Evolutionary conservation across 2,113 vertebrate genomes (phyloP).

Genomic region (Choloepus hoffmanni): DNA sequence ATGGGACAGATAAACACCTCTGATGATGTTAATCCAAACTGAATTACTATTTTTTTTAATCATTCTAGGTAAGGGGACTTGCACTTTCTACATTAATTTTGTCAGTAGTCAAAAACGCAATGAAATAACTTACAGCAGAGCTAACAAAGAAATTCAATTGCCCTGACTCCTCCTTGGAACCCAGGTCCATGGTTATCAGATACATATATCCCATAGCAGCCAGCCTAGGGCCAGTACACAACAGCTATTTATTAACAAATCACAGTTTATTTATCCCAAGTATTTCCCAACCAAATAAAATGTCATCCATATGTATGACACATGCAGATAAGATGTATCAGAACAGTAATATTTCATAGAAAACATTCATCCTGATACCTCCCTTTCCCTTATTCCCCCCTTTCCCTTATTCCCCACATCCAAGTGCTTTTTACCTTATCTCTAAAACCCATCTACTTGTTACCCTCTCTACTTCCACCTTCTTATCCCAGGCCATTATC

Average conservation of each 20-base stretch:
- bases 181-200: neutral
- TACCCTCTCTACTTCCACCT: neutral
- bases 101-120: neutral
- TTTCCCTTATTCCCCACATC: neutral
- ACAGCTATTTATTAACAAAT: neutral
- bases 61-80: neutral
- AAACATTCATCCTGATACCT: neutral
- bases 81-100: neutral
- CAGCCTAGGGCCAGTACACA: neutral
- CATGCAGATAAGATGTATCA: neutral
- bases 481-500: neutral
- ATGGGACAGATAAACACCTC: neutral
- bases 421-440: neutral
- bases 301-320: neutral
- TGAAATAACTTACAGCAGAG: slow-evolving; percentile 21
- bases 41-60: neutral
- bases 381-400: no score
- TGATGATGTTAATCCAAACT: neutral
- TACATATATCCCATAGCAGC: neutral
- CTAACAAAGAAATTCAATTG: neutral
- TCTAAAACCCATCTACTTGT: neutral
- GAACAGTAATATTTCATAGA: neutral
- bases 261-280: slow-evolving; percentile 18
- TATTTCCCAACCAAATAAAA: slow-evolving; percentile 40
- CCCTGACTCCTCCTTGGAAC: neutral